A percentile compares a stretch with the other conserved stretches of the same genome.
phyloP scores from a whole-genome alignment of 2,113 vertebrate species.

The Passerina amoena region DNA sequence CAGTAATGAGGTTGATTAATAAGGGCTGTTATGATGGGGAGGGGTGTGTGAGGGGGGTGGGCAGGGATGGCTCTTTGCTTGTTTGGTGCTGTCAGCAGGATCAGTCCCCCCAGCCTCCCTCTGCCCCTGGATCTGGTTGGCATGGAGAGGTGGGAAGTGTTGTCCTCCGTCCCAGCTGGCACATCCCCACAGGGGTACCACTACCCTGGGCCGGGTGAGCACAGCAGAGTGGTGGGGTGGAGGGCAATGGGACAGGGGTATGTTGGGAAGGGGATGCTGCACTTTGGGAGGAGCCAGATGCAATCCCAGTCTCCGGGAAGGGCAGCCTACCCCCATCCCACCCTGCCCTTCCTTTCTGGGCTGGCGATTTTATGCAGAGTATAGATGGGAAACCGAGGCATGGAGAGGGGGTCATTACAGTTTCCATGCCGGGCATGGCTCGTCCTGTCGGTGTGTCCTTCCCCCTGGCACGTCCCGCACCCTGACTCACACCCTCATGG shows the following conservation, averaged over 20 bases:
- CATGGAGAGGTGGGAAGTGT: not conserved
- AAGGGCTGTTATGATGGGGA: not conserved
- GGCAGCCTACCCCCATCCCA: not conserved
- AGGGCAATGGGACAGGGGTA: not conserved
- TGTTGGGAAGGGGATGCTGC: not conserved
- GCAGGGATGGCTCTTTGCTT: not conserved
- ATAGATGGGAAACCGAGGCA: not conserved
- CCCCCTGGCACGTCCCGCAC: not conserved
- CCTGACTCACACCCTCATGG: conserved; percentile 39
- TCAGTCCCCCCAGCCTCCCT: not conserved
- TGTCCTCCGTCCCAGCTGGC: not conserved
- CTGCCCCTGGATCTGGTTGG: not conserved
- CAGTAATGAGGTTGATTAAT: not conserved
- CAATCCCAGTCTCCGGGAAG: not conserved
- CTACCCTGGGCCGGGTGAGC: not conserved
- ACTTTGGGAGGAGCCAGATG: not conserved
- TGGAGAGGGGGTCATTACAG: not conserved
- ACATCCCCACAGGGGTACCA: not conserved
- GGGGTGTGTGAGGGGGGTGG: not conserved
- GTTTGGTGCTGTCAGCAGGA: not conserved
- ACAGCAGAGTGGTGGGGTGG: not conserved
- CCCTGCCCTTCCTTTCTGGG: not conserved
- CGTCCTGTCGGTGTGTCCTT: not conserved
- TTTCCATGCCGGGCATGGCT: not conserved
- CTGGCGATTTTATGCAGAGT: fast-evolving